phyloP scores from a whole-genome alignment of 2,888 invertebrate species.

The Zhuqinia jingwanae region DNA sequence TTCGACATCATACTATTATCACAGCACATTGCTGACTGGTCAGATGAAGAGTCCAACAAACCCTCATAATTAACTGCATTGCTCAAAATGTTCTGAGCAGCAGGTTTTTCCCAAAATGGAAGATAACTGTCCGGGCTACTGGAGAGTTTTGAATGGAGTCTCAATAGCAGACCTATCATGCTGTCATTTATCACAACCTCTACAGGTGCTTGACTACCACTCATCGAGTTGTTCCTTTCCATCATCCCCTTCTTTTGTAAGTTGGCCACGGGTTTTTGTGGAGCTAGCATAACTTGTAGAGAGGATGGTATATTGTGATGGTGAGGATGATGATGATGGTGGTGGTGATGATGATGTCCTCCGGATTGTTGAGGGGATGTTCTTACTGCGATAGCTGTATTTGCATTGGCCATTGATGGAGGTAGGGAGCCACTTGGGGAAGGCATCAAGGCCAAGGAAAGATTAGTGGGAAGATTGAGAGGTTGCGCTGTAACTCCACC shows the following conservation, averaged over 20 bases:
- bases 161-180: constrained; percentile 92
- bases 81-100: constrained; percentile 71
- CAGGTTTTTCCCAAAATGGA: constrained; percentile 80
- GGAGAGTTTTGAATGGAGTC: constrained; percentile 94
- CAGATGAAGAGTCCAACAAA: constrained; percentile 17
- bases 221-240: constrained; percentile 73
- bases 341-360: not conserved
- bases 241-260: constrained; percentile 75
- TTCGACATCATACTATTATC: constrained; percentile 37
- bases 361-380: constrained; percentile 24
- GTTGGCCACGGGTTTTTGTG: constrained; percentile 74
- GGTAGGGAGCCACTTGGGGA: constrained; percentile 21
- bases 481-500: constrained; percentile 22
- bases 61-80: constrained; percentile 69
- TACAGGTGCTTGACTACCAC: constrained; percentile 81
- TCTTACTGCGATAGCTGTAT: constrained; percentile 48
- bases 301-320: not conserved
- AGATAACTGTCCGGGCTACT: constrained; percentile 90
- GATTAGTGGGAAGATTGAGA: constrained; percentile 22
- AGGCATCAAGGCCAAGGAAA: constrained; percentile 58
- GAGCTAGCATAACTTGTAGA: constrained; percentile 76
- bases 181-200: constrained; percentile 88
- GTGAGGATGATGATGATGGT: constrained; percentile 9
- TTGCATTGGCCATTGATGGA: constrained; percentile 9
- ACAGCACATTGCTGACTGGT: constrained; percentile 56